Evolutionary conservation across 2,113 vertebrate species (phyloP).

Genomic region (Nesoenas mayeri): DNA sequence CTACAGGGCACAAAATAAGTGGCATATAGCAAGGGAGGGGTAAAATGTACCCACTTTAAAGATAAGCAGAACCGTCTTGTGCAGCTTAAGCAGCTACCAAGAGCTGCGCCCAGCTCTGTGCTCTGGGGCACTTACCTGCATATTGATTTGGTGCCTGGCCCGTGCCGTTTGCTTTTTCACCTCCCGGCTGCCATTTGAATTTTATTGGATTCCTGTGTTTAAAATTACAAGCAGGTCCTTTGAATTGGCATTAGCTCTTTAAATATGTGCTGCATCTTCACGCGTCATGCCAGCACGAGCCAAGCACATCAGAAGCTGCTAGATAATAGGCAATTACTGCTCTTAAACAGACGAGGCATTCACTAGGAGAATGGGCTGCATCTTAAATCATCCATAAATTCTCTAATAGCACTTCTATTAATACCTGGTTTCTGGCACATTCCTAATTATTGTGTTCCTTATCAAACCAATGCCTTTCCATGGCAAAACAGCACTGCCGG

Average conservation of each 20-base stretch:
- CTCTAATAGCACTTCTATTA: constrained; percentile 66
- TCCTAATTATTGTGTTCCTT: constrained; percentile 53
- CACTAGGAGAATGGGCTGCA: constrained; percentile 33
- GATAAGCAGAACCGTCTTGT: neutral
- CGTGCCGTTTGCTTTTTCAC: neutral
- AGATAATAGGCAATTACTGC: constrained; percentile 71
- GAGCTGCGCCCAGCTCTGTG: neutral
- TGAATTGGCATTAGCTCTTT: constrained; percentile 25
- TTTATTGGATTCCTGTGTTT: constrained; percentile 23
- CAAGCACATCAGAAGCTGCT: constrained; percentile 60
- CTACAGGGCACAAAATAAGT: neutral
- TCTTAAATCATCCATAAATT: constrained; percentile 65
- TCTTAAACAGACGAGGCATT: constrained; percentile 66
- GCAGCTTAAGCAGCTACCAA: neutral
- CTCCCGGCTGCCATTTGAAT: neutral
- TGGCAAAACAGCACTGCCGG: neutral
- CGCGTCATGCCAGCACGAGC: constrained; percentile 47
- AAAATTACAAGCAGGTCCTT: constrained; percentile 52
- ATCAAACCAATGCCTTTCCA: neutral
- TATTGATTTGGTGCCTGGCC: fast-evolving
- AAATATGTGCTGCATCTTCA: constrained; percentile 49
- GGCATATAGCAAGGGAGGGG: neutral
- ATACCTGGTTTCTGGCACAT: constrained; percentile 62
- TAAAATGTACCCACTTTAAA: neutral
- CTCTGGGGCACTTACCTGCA: neutral